These are phyloP conservation scores for Alectoris magna DNA, from an alignment of 2,797 vertebrate species.

Conservation along the genomic window DNA sequence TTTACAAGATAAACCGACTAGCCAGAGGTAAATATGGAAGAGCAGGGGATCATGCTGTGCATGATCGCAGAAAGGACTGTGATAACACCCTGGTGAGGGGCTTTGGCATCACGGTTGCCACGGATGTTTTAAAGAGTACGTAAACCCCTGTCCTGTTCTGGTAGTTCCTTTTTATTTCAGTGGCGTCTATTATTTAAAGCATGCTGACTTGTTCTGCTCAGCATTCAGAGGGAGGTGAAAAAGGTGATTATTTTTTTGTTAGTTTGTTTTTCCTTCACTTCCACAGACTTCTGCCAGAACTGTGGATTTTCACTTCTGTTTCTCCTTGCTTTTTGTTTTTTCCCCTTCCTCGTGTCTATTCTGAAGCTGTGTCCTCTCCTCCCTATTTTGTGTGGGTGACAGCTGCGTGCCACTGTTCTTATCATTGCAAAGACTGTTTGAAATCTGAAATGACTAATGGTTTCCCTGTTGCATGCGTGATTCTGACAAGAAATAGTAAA, in stretches of 20 bases:
- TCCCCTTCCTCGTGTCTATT: not conserved
- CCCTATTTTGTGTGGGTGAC: not conserved
- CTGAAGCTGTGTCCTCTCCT: not conserved
- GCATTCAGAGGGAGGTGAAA: not conserved
- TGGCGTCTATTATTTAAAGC: not conserved
- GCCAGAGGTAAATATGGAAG: not conserved
- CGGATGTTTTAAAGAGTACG: not conserved
- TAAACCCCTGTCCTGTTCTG: not conserved
- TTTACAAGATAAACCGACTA: not conserved
- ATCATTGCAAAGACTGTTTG: conserved; percentile 2
- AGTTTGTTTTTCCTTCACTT: not conserved
- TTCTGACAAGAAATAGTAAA: conserved; percentile 60
- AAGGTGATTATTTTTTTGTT: not conserved
- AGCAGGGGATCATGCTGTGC: not conserved
- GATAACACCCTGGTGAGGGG: not conserved
- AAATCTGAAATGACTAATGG: conserved; percentile 27
- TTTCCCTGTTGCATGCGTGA: not conserved
- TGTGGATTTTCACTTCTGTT: not conserved
- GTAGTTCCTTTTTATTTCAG: not conserved
- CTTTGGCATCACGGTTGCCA: not conserved
- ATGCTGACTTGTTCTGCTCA: rapidly evolving
- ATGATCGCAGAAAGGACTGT: not conserved
- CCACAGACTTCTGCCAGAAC: not conserved
- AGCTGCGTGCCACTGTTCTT: not conserved
- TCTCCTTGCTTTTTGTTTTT: not conserved